Percentiles rank a stretch among this genome's conserved stretches.
Conservation (phyloP, 2,797 vertebrate species). For the Heteromormyrus szaboi region DNA sequence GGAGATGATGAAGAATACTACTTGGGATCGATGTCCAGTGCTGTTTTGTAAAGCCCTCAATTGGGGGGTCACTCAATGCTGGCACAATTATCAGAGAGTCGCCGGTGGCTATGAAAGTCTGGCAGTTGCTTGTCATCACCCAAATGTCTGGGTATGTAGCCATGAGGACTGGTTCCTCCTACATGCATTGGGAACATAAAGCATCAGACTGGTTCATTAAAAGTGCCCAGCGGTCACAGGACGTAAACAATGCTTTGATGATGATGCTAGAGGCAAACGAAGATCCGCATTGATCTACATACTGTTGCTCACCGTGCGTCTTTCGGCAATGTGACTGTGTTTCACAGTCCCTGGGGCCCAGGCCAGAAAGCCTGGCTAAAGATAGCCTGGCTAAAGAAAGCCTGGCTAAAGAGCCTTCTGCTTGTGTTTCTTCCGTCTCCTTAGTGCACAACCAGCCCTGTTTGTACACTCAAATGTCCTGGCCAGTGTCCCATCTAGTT, state of each 20-base stretch:
- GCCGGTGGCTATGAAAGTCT: background rate
- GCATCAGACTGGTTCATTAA: background rate
- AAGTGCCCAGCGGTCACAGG: background rate
- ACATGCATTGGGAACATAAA: background rate
- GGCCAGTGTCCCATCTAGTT: background rate
- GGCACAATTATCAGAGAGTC: background rate
- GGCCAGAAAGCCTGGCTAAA: conserved; percentile 8
- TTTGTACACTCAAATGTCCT: background rate
- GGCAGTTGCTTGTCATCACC: background rate
- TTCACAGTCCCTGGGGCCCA: background rate
- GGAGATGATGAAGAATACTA: background rate
- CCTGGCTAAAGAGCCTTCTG: background rate
- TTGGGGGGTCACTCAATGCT: background rate
- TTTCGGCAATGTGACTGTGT: background rate
- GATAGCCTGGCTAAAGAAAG: background rate
- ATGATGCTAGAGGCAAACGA: background rate
- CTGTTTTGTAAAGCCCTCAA: background rate
- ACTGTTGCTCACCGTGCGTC: background rate
- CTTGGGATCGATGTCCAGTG: background rate
- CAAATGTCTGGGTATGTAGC: background rate
- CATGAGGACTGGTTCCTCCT: background rate
- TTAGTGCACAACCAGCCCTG: background rate
- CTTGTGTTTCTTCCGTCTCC: background rate
- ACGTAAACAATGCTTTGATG: background rate
- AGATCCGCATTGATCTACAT: background rate